Evolutionary conservation across 1,140 invertebrate genomes (phyloP).

Genomic region (Bombus superbus): DNA sequence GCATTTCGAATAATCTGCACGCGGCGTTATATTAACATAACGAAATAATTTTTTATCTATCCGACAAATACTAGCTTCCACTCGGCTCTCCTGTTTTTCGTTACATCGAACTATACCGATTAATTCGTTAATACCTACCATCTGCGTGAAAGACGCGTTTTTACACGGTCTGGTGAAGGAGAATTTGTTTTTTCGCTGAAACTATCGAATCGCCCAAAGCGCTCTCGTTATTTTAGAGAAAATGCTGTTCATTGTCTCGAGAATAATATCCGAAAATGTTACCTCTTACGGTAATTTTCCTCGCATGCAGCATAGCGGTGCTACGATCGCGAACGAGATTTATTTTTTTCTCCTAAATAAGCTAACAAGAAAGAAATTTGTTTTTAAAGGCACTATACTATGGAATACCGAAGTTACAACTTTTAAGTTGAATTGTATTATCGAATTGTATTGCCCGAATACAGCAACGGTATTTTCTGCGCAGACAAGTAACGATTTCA

Average conservation of each 20-base stretch:
- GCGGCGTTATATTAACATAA: neutral
- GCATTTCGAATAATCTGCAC: neutral
- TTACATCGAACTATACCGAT: too few species aligned
- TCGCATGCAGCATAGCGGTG: neutral
- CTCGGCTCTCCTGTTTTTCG: too few species aligned
- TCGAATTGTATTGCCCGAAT: neutral
- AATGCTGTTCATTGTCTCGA: neutral
- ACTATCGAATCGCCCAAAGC: neutral
- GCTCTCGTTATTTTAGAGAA: neutral
- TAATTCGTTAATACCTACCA: too few species aligned
- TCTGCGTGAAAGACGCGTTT: too few species aligned
- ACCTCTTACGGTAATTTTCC: neutral
- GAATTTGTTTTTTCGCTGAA: neutral
- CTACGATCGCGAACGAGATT: neutral
- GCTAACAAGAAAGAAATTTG: neutral
- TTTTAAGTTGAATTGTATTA: neutral
- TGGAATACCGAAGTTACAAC: neutral
- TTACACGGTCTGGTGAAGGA: neutral
- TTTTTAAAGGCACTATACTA: neutral
- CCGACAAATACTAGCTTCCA: too few species aligned
- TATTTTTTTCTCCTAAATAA: neutral
- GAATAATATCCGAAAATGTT: too few species aligned
- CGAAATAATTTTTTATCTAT: too few species aligned
- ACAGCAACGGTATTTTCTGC: neutral
- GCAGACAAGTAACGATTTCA: slow-evolving; percentile 89